Evolutionary conservation across 2,797 vertebrate species (phyloP).

Genomic region (Parauchenoglanis punctatus): DNA sequence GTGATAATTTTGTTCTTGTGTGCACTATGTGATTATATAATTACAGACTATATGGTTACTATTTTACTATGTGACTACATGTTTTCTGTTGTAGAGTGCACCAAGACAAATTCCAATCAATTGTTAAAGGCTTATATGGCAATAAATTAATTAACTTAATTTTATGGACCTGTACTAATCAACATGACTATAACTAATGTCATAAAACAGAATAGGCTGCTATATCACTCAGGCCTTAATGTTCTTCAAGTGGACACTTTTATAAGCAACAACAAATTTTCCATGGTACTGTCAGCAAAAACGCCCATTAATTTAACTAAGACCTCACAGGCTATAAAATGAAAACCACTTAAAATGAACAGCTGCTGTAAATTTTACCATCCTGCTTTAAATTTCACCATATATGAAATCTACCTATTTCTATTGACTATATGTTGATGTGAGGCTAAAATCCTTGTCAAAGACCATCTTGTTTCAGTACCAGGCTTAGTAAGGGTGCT

Average conservation of each 20-base stretch:
- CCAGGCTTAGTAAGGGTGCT: background rate
- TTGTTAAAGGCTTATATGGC: too few species aligned
- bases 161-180: background rate
- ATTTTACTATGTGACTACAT: too few species aligned
- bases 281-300: background rate
- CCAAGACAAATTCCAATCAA: too few species aligned
- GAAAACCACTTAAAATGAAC: constrained; percentile 6
- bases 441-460: background rate
- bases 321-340: background rate
- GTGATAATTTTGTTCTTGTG: too few species aligned
- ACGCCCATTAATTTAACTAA: background rate
- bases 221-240: background rate
- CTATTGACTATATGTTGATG: background rate
- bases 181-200: background rate
- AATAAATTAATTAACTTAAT: background rate
- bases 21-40: too few species aligned
- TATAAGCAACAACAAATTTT: background rate
- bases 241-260: background rate
- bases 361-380: background rate
- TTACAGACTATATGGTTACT: too few species aligned
- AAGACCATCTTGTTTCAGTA: background rate
- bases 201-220: background rate
- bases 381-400: background rate
- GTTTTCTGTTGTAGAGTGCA: too few species aligned
- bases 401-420: background rate